A percentile compares a stretch with the other conserved stretches of the same genome.
These are phyloP conservation scores for Euthynnus affinis DNA, from an alignment of 2,797 vertebrate species.

Conservation along the genomic window DNA sequence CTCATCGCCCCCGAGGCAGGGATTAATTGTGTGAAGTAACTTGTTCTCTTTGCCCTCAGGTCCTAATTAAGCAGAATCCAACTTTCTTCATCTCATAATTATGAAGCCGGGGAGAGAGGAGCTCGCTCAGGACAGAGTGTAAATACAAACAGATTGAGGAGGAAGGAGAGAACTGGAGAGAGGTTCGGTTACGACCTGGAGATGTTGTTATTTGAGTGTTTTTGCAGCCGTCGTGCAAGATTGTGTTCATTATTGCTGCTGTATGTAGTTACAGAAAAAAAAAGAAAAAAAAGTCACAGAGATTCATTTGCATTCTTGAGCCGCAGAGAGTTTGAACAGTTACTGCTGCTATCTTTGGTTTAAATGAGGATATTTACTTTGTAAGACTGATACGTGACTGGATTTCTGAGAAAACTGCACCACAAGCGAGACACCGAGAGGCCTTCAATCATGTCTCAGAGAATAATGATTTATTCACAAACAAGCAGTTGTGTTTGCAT, in stretches of 20 bases:
- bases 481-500: constrained; percentile 37
- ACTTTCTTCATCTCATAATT: constrained; percentile 62
- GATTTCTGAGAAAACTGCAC: constrained; percentile 19
- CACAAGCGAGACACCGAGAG: constrained; percentile 3
- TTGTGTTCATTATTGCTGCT: constrained; percentile 26
- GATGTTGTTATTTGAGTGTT: constrained; percentile 20
- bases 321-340: constrained; percentile 21
- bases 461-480: constrained; percentile 46
- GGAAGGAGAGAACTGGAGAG: constrained; percentile 16
- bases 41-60: constrained; percentile 61
- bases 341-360: constrained; percentile 37
- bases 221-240: constrained; percentile 34
- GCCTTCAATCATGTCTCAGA: constrained; percentile 27
- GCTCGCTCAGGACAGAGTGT: constrained; percentile 29
- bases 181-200: constrained; percentile 1
- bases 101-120: constrained; percentile 52
- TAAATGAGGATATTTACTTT: constrained; percentile 39
- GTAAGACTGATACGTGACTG: background rate
- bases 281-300: constrained; percentile 40
- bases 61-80: constrained; percentile 76
- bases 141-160: constrained; percentile 51
- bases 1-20: constrained; percentile 13
- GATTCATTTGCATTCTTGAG: constrained; percentile 43
- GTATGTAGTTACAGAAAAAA: constrained; percentile 3
- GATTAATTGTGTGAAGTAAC: constrained; percentile 57